These are phyloP conservation scores for Sphinx pinastri DNA, from an alignment of 2,888 invertebrate species.

Conservation along the genomic window DNA sequence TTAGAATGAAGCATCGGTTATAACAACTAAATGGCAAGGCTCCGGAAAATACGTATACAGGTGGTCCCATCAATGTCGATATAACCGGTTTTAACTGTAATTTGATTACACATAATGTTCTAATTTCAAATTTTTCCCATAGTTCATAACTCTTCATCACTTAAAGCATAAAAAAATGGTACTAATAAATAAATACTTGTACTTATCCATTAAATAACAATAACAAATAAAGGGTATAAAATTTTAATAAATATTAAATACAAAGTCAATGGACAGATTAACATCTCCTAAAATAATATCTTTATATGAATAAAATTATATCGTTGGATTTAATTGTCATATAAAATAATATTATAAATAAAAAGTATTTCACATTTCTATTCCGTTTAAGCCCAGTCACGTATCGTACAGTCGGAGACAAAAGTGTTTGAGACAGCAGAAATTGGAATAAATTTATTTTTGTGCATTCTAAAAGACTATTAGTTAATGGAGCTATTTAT, in stretches of 20 bases:
- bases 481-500: too few relatives aligned
- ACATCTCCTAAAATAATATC: constrained; percentile 75
- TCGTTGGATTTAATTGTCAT: constrained; percentile 72
- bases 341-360: constrained; percentile 76
- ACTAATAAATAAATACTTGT: background rate
- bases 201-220: too few relatives aligned
- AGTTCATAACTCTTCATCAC: background rate
- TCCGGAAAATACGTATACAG: too few relatives aligned
- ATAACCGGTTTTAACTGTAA: too few relatives aligned
- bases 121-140: too few relatives aligned
- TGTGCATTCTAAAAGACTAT: background rate
- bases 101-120: too few relatives aligned
- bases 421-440: constrained; percentile 42
- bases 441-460: background rate
- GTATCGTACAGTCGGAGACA: constrained; percentile 59
- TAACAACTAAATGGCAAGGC: too few relatives aligned
- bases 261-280: constrained; percentile 58
- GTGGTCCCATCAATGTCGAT: too few relatives aligned
- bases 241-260: constrained; percentile 49
- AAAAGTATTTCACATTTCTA: constrained; percentile 65
- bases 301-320: constrained; percentile 77
- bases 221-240: constrained; percentile 32
- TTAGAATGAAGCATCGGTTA: too few relatives aligned
- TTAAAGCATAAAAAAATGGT: background rate
- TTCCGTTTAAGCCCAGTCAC: constrained; percentile 72